Percentiles rank a stretch among this genome's conserved stretches.
These are phyloP conservation scores for Octopus bimaculoides DNA, from an alignment of 1,140 invertebrate genomes.

Conservation along the genomic window DNA sequence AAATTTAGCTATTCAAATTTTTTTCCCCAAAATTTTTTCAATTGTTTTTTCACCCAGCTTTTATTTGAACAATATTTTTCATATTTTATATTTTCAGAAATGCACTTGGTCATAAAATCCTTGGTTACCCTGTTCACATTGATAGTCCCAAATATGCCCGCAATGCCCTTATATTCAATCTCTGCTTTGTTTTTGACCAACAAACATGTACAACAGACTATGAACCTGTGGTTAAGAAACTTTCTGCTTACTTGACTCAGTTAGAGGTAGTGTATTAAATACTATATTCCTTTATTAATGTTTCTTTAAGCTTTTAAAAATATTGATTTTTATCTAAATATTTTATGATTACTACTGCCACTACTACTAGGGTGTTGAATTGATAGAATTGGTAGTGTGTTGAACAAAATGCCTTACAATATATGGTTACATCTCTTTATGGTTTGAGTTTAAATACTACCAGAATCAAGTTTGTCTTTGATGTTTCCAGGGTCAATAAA, in stretches of 20 bases:
- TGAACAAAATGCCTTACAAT: not conserved
- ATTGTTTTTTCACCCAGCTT: too few species aligned
- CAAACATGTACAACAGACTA: conserved; percentile 73
- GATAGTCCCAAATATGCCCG: conserved; percentile 86
- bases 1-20: too few species aligned
- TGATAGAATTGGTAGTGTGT: not conserved
- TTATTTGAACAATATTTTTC: not conserved
- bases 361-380: not conserved
- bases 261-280: conserved; percentile 50
- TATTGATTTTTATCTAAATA: too few species aligned
- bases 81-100: conserved; percentile 62
- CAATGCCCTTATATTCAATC: conserved; percentile 92
- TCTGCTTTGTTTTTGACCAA: conserved; percentile 88
- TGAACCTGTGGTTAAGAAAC: conserved; percentile 88
- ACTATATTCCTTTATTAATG: too few species aligned
- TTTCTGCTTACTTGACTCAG: conserved; percentile 83
- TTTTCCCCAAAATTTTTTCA: too few species aligned
- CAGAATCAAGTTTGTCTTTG: too few species aligned
- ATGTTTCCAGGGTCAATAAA: too few species aligned
- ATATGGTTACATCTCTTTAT: too few species aligned
- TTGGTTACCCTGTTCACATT: conserved; percentile 89
- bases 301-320: too few species aligned
- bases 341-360: too few species aligned
- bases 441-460: too few species aligned
- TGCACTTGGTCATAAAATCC: conserved; percentile 79